Evolutionary conservation across 2,888 invertebrate genomes (phyloP), one percentile per base, ranked within the genome.

Genomic region (Argyresthia albistria): DNA sequence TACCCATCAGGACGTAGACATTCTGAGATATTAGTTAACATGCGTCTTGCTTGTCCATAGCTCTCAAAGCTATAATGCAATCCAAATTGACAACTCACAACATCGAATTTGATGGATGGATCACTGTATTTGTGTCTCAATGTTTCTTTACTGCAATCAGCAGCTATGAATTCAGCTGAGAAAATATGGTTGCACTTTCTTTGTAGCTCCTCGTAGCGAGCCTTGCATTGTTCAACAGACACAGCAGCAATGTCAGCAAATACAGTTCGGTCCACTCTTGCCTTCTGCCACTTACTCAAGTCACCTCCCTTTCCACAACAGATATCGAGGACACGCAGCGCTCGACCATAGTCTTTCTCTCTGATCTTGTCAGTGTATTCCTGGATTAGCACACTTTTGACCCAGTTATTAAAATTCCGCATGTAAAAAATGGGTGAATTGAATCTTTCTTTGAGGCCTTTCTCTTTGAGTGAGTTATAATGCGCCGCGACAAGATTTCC

Each of bases 281-380:
- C 93, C 71, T 95, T 96, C 56, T 91, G 91, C 97, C 99, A 99
- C 79, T 99, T 99, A n/a, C 95, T 88, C 39, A 99, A 88, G 78
- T 99, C 99, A 1, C 99, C 99, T 15, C 99, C 99, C 89, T 99
- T 99, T 1, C 99, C 99, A 73, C 98, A 98, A 64, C 98, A 97
- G 89, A 99, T 92, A 75, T 99, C 99, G 52, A 98, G 82, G 0
- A 97, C 95, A 55, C 90, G 89, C 36, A 95, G 63, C 0, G 91
- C 89, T 52, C 90, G 88, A n/a, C 93, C 92, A 58, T 91, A 89
- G 57, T 90, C 90, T 64, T 91, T 92, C 59, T 90, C 89, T 65
- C 90, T 92, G 47, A 92, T 89, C 74, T 91, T 92, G 58, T 84
- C 91, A 64, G 91, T 83, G 77, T 93, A 93, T 80, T 94, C 91